These are phyloP conservation scores for Flexamia atlantica DNA, from an alignment of 2,888 invertebrate genomes.

Conservation along the genomic window DNA sequence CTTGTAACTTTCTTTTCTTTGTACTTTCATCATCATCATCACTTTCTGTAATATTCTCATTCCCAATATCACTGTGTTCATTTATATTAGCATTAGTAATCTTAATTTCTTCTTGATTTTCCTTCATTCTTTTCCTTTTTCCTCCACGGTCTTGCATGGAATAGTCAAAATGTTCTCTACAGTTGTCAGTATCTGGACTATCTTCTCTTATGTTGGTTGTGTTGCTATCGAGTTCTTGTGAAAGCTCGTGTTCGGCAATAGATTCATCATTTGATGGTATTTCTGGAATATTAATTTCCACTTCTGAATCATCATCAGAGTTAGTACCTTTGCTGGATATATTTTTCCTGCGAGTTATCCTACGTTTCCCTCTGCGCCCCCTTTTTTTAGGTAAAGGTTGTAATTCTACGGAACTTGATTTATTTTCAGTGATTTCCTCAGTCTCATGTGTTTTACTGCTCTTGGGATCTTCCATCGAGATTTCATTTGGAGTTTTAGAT, in stretches of 20 bases:
- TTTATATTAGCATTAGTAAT: not conserved
- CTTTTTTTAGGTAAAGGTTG: constrained; percentile 6
- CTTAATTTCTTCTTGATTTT: not conserved
- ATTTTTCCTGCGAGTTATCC: constrained; percentile 7
- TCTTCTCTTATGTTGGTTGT: not conserved
- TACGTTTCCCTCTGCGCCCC: constrained; percentile 1
- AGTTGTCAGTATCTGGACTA: not conserved
- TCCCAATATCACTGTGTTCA: not conserved
- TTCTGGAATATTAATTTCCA: constrained; percentile 32
- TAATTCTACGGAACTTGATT: not conserved
- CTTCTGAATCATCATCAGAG: constrained; percentile 32
- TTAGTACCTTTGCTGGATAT: not conserved
- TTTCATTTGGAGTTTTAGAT: not conserved
- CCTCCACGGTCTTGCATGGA: not conserved
- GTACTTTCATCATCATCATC: not conserved
- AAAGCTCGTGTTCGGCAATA: not conserved
- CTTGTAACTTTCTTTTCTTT: not conserved
- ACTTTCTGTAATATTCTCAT: not conserved
- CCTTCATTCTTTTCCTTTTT: not conserved
- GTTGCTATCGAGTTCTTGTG: not conserved
- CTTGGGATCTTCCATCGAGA: not conserved
- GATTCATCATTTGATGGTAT: not conserved
- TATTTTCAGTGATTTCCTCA: no score
- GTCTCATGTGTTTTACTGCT: not conserved
- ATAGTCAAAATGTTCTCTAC: not conserved